These are phyloP conservation scores for Pyrrhia umbra DNA, from an alignment of 2,888 invertebrate species.

Conservation along the genomic window DNA sequence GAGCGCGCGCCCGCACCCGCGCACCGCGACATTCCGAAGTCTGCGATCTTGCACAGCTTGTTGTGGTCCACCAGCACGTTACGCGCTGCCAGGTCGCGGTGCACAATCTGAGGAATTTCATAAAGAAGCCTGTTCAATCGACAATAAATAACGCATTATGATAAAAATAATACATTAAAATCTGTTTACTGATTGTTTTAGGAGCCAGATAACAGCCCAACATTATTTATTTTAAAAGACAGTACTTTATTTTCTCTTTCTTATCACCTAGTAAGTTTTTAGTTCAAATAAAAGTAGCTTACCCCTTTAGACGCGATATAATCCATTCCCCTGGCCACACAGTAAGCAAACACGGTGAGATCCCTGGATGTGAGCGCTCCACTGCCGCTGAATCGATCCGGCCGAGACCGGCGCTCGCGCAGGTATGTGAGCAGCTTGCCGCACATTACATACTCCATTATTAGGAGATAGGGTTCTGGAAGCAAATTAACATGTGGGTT, in stretches of 20 bases:
- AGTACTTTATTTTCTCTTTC: too few relatives aligned
- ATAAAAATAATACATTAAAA: too few relatives aligned
- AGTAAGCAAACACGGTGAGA: constrained; percentile 94
- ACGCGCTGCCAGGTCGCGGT: constrained; percentile 95
- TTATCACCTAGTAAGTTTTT: too few relatives aligned
- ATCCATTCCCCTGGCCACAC: constrained; percentile 96
- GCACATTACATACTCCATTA: constrained; percentile 96
- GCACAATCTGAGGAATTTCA: constrained; percentile 92
- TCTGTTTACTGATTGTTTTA: too few relatives aligned
- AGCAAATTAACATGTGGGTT: too few relatives aligned
- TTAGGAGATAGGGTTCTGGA: constrained; percentile 95
- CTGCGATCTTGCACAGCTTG: constrained; percentile 96
- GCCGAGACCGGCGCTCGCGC: constrained; percentile 90
- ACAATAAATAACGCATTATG: too few relatives aligned
- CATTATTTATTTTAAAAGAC: too few relatives aligned
- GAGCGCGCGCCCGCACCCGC: constrained; percentile 84
- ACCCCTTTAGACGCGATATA: constrained; percentile 95
- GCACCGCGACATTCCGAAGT: constrained; percentile 96
- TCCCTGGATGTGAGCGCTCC: constrained; percentile 93
- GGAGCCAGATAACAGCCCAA: too few relatives aligned
- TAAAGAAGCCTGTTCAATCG: too few relatives aligned
- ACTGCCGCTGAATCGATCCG: constrained; percentile 92
- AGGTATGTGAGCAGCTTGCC: constrained; percentile 94
- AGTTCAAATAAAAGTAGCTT: constrained; percentile 62
- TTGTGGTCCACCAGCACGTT: constrained; percentile 96